phyloP scores from a whole-genome alignment of 1,140 invertebrate genomes.

The Apis florea region DNA sequence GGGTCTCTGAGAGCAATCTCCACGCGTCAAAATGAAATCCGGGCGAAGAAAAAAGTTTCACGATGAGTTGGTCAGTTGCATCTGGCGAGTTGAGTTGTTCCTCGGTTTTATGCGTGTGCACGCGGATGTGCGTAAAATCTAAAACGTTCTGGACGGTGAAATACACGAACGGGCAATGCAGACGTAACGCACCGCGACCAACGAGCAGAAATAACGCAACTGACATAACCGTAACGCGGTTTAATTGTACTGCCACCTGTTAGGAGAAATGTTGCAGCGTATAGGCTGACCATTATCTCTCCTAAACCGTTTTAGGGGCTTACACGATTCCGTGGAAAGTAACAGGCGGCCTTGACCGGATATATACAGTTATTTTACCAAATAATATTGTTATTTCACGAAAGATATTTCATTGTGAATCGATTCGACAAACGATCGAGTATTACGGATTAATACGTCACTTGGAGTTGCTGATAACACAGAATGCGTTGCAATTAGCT shows the following conservation, averaged over 20 bases:
- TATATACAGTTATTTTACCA: no score
- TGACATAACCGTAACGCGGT: slow-evolving; percentile 74
- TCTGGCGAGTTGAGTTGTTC: background rate
- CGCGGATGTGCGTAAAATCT: slow-evolving; percentile 12
- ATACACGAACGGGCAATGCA: slow-evolving; percentile 30
- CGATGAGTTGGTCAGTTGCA: background rate
- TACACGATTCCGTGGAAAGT: slow-evolving; percentile 25
- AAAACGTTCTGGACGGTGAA: slow-evolving; percentile 22
- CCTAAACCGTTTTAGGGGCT: slow-evolving; percentile 41
- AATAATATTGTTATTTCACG: no score
- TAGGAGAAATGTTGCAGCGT: slow-evolving; percentile 64
- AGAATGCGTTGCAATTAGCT: background rate
- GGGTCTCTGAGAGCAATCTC: background rate
- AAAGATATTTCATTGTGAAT: no score
- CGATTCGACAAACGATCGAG: no score
- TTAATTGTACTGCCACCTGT: slow-evolving; percentile 77
- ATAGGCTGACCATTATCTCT: slow-evolving; percentile 67
- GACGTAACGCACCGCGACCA: slow-evolving; percentile 52
- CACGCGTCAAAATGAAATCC: background rate
- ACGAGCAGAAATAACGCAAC: slow-evolving; percentile 59
- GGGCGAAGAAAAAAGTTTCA: background rate
- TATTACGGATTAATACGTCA: no score
- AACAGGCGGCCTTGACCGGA: slow-evolving; percentile 1
- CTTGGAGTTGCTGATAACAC: background rate
- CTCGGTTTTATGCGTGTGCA: background rate